Conservation (phyloP, 2,888 invertebrate genomes). For the Polia nebulosa region DNA sequence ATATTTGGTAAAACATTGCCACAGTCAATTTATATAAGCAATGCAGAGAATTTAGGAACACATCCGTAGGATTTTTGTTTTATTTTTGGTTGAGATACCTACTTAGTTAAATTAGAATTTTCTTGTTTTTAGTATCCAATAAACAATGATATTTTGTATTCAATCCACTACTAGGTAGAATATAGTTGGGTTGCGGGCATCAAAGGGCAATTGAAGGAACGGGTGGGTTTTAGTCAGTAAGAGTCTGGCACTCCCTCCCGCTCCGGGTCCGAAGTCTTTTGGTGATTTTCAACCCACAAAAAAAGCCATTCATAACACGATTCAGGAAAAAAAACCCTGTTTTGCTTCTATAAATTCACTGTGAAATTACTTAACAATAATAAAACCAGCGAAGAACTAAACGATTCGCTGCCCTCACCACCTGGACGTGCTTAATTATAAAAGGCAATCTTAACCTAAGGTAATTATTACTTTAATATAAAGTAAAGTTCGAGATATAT, state of each 20-base stretch:
- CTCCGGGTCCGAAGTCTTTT: too few species aligned
- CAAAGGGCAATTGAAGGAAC: too few species aligned
- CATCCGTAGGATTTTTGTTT: background rate
- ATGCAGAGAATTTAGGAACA: background rate
- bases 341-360: constrained; percentile 29
- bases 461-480: constrained; percentile 83
- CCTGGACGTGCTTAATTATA: constrained; percentile 82
- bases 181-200: too few species aligned
- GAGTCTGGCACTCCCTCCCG: too few species aligned
- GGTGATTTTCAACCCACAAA: too few species aligned
- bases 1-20: constrained; percentile 59
- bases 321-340: background rate
- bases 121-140: too few species aligned
- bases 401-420: constrained; percentile 79
- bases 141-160: too few species aligned
- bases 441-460: constrained; percentile 83
- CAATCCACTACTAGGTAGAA: too few species aligned
- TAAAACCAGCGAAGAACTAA: constrained; percentile 73
- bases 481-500: constrained; percentile 75
- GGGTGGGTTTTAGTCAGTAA: too few species aligned
- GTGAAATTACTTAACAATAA: constrained; percentile 53
- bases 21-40: constrained; percentile 35
- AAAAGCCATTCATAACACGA: background rate
- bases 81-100: background rate
- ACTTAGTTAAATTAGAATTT: too few species aligned